These are phyloP conservation scores for Eutolmus rufibarbis DNA, from an alignment of 2,888 invertebrate species.

Conservation along the genomic window DNA sequence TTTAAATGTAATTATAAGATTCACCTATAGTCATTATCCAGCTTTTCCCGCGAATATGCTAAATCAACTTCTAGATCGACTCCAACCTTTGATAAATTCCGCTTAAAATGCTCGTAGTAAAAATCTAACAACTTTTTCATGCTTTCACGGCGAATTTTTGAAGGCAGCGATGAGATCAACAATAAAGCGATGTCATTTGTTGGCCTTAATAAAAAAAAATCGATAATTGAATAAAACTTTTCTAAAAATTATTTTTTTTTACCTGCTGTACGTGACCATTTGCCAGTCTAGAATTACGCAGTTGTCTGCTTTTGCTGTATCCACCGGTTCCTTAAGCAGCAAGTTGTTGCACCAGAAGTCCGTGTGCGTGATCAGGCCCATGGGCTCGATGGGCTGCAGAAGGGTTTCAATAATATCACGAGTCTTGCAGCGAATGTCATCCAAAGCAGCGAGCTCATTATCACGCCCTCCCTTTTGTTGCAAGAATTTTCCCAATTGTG, in stretches of 20 bases:
- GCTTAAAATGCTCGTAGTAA: slow-evolving; percentile 73
- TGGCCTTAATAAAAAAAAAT: slow-evolving; percentile 61
- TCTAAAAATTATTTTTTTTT: slow-evolving; percentile 7
- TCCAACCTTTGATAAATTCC: slow-evolving; percentile 68
- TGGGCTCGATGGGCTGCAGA: slow-evolving; percentile 74
- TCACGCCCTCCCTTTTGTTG: slow-evolving; percentile 72
- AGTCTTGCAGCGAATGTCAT: slow-evolving; percentile 70
- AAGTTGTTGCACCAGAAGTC: slow-evolving; percentile 87
- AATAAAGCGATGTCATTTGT: slow-evolving; percentile 81
- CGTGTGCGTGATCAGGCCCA: slow-evolving; percentile 80
- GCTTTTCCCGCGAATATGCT: slow-evolving; percentile 65
- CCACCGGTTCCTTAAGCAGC: slow-evolving; percentile 68
- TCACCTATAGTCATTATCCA: slow-evolving; percentile 66
- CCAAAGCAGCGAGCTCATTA: slow-evolving; percentile 68
- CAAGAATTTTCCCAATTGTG: slow-evolving; percentile 76
- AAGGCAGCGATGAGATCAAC: slow-evolving; percentile 75
- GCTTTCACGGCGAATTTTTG: slow-evolving; percentile 72
- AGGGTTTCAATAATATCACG: slow-evolving; percentile 76
- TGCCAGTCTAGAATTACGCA: slow-evolving; percentile 84
- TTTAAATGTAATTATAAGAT: neutral
- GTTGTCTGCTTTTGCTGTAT: slow-evolving; percentile 60
- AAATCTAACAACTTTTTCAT: slow-evolving; percentile 72
- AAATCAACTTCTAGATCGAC: slow-evolving; percentile 69
- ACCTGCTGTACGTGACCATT: slow-evolving; percentile 78
- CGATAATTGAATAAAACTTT: neutral